Conservation (phyloP, 2,888 invertebrate genomes). For the Branchellion lobata region DNA sequence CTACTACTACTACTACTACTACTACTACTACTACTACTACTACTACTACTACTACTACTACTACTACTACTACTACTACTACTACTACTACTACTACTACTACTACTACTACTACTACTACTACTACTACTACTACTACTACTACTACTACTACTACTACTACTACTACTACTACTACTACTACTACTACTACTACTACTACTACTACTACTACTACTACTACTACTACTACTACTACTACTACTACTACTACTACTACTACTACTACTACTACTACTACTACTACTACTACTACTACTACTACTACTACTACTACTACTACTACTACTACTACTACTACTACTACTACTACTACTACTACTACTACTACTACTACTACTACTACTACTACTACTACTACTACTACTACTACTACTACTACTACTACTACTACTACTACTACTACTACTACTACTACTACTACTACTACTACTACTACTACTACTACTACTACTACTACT, state of each 20-base stretch:
- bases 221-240: constrained; percentile 3
- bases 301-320: constrained; percentile 7
- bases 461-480: neutral
- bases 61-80: constrained; percentile 1
- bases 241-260: constrained; percentile 1
- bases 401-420: neutral
- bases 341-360: constrained; percentile 7
- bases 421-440: neutral
- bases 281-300: constrained; percentile 3
- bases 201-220: constrained; percentile 3
- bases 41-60: constrained; percentile 3
- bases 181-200: constrained; percentile 1
- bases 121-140: constrained; percentile 1
- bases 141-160: constrained; percentile 3
- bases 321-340: constrained; percentile 7
- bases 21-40: constrained; percentile 3
- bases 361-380: constrained; percentile 7
- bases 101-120: constrained; percentile 3
- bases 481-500: neutral
- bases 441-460: neutral
- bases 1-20: constrained; percentile 1
- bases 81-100: constrained; percentile 3
- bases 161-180: constrained; percentile 3
- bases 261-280: constrained; percentile 3
- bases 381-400: neutral